Evolutionary conservation across 2,797 vertebrate species (phyloP), one percentile per base, ranked within the genome.

Genomic region (Momotus momota): DNA sequence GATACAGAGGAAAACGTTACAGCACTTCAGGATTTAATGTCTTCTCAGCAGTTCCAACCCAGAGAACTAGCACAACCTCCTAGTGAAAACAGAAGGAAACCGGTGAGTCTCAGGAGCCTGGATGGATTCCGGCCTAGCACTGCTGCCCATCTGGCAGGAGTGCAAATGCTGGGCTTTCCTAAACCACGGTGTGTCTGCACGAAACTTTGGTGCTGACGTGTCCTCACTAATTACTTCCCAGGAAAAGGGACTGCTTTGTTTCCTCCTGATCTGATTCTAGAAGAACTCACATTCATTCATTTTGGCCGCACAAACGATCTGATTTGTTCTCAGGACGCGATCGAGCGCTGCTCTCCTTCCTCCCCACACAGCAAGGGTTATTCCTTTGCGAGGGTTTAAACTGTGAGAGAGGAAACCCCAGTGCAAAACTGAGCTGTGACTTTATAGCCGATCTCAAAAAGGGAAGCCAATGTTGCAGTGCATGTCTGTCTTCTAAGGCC

Each of bases 401-500:
- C 57, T 29, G 14, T 17, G 11, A 57, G 54, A 70, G 40, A 92
- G 54, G 43, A 94, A 90, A 90, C 3, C 65, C 62, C 54, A 54
- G 46, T 5, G 35, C 45, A 65, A 75, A 91, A 65, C 73, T 14
- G 66, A 81, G 83, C 88, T 81, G 65, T 19, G 62, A 72, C 70
- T 81, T 69, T 6, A 58, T 1, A 4, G 73, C 80, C 86, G 26
- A 57, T 79, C 48, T 75, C 66, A 70, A 33, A 67, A 77, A 74
- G 46, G 49, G 26, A 84, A 81, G 27, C 5, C 43, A 88, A 73
- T 0, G 5, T 43, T 46, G 51, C 80, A 17, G 5, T 60, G 70
- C 33, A 26, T 29, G 43, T 55, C 94, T 92, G 80, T 92, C 73
- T 94, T 94, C 83, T 41, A 45, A 48, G 51, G 88, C 82, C 80